Evolutionary conservation across 2,888 invertebrate species (phyloP), one percentile per base, ranked within the genome.

Genomic region (Troides aeacus): DNA sequence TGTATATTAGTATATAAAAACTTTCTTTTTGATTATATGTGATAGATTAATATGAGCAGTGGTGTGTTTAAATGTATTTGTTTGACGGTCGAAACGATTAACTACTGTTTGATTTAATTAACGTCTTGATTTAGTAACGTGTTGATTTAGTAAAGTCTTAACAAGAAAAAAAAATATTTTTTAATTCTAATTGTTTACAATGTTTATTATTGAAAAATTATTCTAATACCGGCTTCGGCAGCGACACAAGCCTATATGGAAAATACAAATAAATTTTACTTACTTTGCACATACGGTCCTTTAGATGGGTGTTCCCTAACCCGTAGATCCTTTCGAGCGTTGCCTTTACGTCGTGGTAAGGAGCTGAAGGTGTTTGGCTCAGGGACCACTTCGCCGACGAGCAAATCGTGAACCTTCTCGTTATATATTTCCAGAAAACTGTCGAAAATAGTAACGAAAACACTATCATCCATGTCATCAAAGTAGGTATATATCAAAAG

Each of bases 231-330:
- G 30, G 30, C 30, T 30, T 30, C 30, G 30, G 4, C 30, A 30
- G 4, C 5, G 30, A 53, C 18, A 53, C 53, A 53, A 5, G 5
- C 6, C 7, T n/a, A n/a, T n/a, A 18, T 53, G 4, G 18, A 5
- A 18, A 46, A 12, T 53, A n/a, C n/a, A 53, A 53, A 53, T n/a
- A 18, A 53, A 6, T 5, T 12, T 53, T 53, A 75, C 87, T 90
- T 84, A 96, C 97, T 96, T 91, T 96, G 96, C 66, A 97, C 96
- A 79, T 96, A 96, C 18, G 97, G 96, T 72, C 97, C 97, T 74
- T 93, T 94, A 70, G 94, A 93, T 1, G 97, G 97, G 88, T 97
- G 96, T 85, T 97, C 96, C 69, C 97, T 88, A 57, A 97, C 95
- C 76, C 95, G 94, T n/a, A 97, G 92, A 66, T 92, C 92, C 71